Conservation (phyloP, 2,113 vertebrate species). For the Macaca mulatta region DNA sequence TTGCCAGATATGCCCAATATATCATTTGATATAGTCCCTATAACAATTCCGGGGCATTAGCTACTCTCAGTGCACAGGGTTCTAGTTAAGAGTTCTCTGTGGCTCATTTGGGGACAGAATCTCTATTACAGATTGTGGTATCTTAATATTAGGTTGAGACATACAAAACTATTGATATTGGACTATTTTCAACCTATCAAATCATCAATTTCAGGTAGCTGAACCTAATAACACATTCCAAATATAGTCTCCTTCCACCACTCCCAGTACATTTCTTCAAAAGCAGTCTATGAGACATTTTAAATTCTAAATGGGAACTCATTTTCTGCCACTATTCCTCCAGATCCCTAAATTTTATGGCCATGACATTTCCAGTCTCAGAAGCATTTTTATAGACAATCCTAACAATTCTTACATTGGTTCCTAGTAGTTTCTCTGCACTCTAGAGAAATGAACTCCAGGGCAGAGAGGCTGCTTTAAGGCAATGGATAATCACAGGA, state of each 20-base stretch:
- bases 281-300: not conserved
- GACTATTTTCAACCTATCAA: not conserved
- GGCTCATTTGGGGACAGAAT: not conserved
- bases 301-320: not conserved
- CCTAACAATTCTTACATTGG: not conserved
- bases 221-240: not conserved
- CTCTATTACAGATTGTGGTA: not conserved
- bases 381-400: not conserved
- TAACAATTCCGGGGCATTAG: not conserved
- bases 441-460: not conserved
- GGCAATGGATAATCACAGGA: not conserved
- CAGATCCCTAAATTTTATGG: not conserved
- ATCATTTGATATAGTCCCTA: not conserved
- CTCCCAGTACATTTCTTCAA: not conserved
- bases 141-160: not conserved
- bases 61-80: not conserved
- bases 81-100: not conserved
- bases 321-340: not conserved
- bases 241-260: not conserved
- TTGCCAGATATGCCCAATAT: not conserved
- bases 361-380: not conserved
- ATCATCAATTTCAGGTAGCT: not conserved
- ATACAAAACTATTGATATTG: not conserved
- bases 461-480: not conserved
- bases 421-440: not conserved